Conservation (phyloP, 2,113 vertebrate genomes). For the Nothobranchius kuhntae region DNA sequence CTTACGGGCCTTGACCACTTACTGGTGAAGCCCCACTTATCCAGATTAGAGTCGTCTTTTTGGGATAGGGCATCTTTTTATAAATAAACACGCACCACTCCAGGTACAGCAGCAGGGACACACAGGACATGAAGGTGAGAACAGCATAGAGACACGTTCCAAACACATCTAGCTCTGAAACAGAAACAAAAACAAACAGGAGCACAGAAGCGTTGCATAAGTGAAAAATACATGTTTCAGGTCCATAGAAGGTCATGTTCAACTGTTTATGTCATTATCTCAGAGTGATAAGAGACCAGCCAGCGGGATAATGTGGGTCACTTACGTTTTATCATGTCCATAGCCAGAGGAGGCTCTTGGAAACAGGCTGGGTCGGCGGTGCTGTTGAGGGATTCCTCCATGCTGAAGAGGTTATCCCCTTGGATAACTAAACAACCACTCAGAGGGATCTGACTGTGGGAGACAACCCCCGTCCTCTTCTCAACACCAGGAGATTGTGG, state of each 20-base stretch:
- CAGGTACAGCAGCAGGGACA: constrained; percentile 82
- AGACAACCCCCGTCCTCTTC: neutral
- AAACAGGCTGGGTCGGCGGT: constrained; percentile 77
- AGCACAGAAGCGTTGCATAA: neutral
- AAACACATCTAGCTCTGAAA: constrained; percentile 81
- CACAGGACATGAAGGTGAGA: constrained; percentile 82
- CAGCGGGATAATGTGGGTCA: constrained; percentile 27
- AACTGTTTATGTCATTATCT: neutral
- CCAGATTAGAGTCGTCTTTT: constrained; percentile 86
- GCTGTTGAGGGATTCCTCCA: constrained; percentile 69
- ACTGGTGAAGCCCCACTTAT: constrained; percentile 87
- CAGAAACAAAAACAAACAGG: neutral
- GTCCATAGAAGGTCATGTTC: neutral
- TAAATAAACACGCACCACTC: constrained; percentile 85
- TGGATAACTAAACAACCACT: neutral
- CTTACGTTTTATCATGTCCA: constrained; percentile 76
- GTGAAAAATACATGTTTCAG: neutral
- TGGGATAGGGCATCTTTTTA: constrained; percentile 79
- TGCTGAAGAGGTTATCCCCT: constrained; percentile 7
- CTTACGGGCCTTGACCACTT: constrained; percentile 42
- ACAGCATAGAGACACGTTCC: constrained; percentile 78
- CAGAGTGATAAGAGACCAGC: constrained; percentile 29
- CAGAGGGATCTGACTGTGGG: neutral
- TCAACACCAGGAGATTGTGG: neutral
- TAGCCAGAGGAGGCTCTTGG: constrained; percentile 71